Evolutionary conservation across 2,888 invertebrate genomes (phyloP), one percentile per base, ranked within the genome.

Genomic region (Brachypterus glaber): DNA sequence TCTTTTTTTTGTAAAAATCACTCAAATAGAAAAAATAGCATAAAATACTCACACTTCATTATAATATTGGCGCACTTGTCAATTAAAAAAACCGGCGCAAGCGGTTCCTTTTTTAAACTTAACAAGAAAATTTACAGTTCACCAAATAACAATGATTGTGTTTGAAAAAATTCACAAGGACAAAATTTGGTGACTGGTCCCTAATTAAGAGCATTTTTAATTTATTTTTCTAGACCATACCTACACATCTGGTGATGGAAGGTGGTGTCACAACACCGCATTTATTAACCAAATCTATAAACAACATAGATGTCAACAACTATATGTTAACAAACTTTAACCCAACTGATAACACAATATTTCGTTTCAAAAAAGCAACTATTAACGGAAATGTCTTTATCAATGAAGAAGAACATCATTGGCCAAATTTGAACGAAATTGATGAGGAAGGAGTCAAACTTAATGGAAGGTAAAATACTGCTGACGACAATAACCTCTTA

Each of bases 351-450:
- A 37, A 50, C 30, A 47, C 53, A 3, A 55, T 51, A 30, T 58
- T 55, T 33, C 39, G 49, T 32, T 64, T 63, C 48, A 53, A 60
- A 47, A 60, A 60, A 38, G 49, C 54, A 12, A 54, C 48, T 17
- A 49, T 64, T 27, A 25, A 40, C 1, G 62, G 62, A 30, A 54
- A 61, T 45, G 45, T 64, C 29, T 21, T 7, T 9, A 27, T 42
- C 31, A 46, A 58, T 38, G 34, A 49, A 15, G 39, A 38, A 9
- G 34, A 45, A 25, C 41, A 41, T 13, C 59, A 62, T 37, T 43
- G 30, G 16, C 60, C 63, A 3, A 47, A 62, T 52, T 47, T 63
- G n/a, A 25, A 44, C 14, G 44, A 49, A 44, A 40, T 64, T 17
- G 46, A 53, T 11, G 34, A 39, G 27, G 52, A 57, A 30, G 46